A percentile compares a stretch with the other conserved stretches of the same genome.
Conservation (phyloP, 1,140 invertebrate species). For the Temnothorax curvispinosus region DNA sequence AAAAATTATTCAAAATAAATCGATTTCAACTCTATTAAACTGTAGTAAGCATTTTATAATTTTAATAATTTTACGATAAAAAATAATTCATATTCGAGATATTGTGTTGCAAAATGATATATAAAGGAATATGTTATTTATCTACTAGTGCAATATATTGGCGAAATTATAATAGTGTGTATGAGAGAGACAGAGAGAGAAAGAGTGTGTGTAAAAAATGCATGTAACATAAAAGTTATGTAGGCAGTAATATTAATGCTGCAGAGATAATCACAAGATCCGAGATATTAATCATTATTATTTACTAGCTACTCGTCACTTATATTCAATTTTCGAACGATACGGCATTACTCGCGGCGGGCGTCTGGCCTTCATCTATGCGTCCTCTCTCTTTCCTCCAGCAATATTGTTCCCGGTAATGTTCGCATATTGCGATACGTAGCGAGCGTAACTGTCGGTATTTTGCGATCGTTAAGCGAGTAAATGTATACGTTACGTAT, state of each 20-base stretch:
- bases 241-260: slow-evolving; percentile 16
- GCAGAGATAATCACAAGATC: neutral
- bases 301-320: slow-evolving; percentile 39
- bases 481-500: slow-evolving; percentile 77
- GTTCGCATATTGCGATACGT: slow-evolving; percentile 67
- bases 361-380: slow-evolving; percentile 27
- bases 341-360: slow-evolving; percentile 7
- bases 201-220: neutral
- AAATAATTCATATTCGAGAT: slow-evolving; percentile 16
- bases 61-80: slow-evolving; percentile 5
- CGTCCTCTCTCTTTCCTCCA: slow-evolving; percentile 37
- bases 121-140: slow-evolving; percentile 29
- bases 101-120: neutral
- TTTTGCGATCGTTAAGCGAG: slow-evolving; percentile 80
- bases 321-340: slow-evolving; percentile 53
- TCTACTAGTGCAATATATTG: slow-evolving; percentile 1
- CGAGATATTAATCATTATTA: slow-evolving; percentile 47
- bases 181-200: neutral
- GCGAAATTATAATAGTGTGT: neutral
- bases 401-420: slow-evolving; percentile 66
- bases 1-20: neutral
- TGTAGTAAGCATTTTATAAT: neutral
- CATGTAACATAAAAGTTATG: slow-evolving; percentile 4
- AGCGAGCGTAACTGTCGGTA: slow-evolving; percentile 77
- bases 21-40: neutral